These are phyloP conservation scores for Phrixothrix hirtus DNA, from an alignment of 2,888 invertebrate species.

Conservation along the genomic window DNA sequence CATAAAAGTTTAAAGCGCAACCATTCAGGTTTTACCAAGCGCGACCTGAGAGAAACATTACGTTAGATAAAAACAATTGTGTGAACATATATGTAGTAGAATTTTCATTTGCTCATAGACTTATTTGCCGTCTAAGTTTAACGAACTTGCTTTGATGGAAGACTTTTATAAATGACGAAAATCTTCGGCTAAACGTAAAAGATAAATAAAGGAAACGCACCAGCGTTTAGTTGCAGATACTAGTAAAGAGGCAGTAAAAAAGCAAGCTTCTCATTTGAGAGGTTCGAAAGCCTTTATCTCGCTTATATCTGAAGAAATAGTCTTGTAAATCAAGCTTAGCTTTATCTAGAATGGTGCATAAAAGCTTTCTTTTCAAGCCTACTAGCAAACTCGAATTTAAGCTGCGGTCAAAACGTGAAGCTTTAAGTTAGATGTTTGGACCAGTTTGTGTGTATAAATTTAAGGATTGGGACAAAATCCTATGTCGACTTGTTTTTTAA, in stretches of 20 bases:
- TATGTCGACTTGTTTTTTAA: background rate
- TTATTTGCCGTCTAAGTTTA: no score
- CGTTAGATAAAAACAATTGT: no score
- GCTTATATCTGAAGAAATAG: constrained; percentile 35
- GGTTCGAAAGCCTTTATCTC: constrained; percentile 35
- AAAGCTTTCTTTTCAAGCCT: constrained; percentile 29
- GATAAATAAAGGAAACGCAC: constrained; percentile 26
- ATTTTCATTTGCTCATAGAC: no score
- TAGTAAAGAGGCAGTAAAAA: constrained; percentile 19
- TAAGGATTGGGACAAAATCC: constrained; percentile 12
- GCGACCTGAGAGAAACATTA: no score
- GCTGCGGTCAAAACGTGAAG: constrained; percentile 22
- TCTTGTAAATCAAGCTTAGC: constrained; percentile 41
- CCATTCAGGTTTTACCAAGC: no score
- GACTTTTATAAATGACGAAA: no score
- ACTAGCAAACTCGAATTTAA: constrained; percentile 17
- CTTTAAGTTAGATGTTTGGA: constrained; percentile 17
- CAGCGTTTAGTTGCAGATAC: constrained; percentile 23
- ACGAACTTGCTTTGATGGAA: no score
- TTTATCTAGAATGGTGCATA: constrained; percentile 40
- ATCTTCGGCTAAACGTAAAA: no score
- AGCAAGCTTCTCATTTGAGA: constrained; percentile 28
- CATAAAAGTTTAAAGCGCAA: no score
- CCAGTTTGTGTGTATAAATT: constrained; percentile 26
- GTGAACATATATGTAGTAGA: no score